Conservation (phyloP, 37 sponge, comb jelly and placozoan genomes). For the Hexactinellida sp. region DNA sequence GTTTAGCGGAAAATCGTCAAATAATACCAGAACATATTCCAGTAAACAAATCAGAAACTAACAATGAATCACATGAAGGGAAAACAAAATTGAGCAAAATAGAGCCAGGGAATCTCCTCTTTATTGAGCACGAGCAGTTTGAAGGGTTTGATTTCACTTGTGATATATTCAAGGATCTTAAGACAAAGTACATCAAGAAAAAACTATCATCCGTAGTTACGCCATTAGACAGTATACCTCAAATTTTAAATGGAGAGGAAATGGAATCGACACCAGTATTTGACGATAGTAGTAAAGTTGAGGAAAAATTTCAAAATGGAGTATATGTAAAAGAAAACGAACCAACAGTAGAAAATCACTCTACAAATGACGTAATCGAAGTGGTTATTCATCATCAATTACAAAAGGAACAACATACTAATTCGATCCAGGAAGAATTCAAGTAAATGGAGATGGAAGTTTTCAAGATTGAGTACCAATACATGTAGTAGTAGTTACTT, state of each 20-base stretch:
- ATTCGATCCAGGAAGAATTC: too few relatives aligned
- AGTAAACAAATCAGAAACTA: background rate
- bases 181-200: background rate
- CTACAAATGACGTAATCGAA: too few relatives aligned
- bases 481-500: too few relatives aligned
- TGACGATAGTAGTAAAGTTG: background rate
- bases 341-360: too few relatives aligned
- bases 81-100: background rate
- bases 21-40: constrained; percentile 3
- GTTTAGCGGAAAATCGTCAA: background rate
- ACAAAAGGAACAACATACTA: too few relatives aligned
- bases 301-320: too few relatives aligned
- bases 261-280: background rate
- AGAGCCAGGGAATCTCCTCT: background rate
- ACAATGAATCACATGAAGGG: background rate
- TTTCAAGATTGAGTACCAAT: too few relatives aligned
- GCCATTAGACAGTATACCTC: background rate
- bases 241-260: background rate
- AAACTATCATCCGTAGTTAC: background rate
- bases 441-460: too few relatives aligned
- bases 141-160: background rate
- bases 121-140: constrained; percentile 13
- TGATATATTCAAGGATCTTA: background rate
- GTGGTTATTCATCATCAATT: too few relatives aligned
- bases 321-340: too few relatives aligned